phyloP scores from a whole-genome alignment of 2,797 vertebrate genomes.

The Sternarchorhynchus goeldii region DNA sequence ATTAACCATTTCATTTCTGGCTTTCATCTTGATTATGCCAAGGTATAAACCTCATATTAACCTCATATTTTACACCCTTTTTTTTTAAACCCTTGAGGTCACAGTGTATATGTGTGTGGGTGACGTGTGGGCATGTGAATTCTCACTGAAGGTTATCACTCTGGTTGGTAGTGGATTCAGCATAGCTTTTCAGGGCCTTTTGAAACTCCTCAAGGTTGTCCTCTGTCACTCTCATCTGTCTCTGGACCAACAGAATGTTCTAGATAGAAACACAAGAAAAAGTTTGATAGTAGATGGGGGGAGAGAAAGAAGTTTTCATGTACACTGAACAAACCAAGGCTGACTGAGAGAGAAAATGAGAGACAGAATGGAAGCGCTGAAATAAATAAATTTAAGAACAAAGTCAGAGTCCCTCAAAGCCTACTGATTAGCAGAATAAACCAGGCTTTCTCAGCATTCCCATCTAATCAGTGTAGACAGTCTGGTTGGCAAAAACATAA shows the following conservation, averaged over 20 bases:
- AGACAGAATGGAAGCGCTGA: not conserved
- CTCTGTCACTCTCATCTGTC: slow-evolving; percentile 84
- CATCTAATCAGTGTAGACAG: slow-evolving; percentile 4
- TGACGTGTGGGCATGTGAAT: not conserved
- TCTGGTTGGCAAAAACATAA: not conserved
- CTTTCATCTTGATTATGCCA: not conserved
- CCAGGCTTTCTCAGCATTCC: slow-evolving; percentile 30
- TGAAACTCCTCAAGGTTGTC: slow-evolving; percentile 81
- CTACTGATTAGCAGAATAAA: slow-evolving; percentile 16
- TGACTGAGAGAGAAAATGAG: not conserved
- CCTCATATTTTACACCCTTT: not conserved
- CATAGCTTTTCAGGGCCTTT: slow-evolving; percentile 83
- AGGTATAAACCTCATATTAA: too few species aligned
- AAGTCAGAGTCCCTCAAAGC: slow-evolving; percentile 5
- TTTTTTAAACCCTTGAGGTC: not conserved
- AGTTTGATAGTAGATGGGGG: not conserved
- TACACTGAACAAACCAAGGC: not conserved
- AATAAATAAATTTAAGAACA: slow-evolving; percentile 20
- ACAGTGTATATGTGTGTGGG: not conserved
- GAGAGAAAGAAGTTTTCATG: not conserved
- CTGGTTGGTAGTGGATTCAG: slow-evolving; percentile 81
- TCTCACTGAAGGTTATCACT: slow-evolving; percentile 92
- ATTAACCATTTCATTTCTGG: not conserved
- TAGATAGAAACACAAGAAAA: slow-evolving; percentile 56
- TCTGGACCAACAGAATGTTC: slow-evolving; percentile 94